A percentile compares a stretch with the other conserved stretches of the same genome.
phyloP scores from a whole-genome alignment of 2,113 vertebrate species.

The Ictalurus punctatus region DNA sequence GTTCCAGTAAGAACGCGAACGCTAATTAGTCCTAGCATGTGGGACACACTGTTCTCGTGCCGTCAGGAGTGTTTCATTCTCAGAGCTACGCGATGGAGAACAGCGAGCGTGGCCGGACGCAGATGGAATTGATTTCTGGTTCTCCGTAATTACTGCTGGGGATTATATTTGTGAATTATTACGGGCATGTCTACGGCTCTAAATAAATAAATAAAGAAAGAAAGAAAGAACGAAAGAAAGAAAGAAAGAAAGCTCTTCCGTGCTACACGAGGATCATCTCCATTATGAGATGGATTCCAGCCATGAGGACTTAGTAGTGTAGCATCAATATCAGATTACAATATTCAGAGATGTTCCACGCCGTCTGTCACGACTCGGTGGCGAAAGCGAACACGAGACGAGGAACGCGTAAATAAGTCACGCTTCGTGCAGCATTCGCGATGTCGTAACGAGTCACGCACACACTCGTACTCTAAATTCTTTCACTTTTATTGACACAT shows the following conservation, averaged over 20 bases:
- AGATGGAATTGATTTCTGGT: constrained; percentile 28
- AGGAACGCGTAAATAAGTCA: constrained; percentile 20
- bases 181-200: neutral
- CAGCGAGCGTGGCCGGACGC: neutral
- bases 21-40: neutral
- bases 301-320: neutral
- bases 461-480: neutral
- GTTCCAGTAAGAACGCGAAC: neutral
- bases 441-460: neutral
- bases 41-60: neutral
- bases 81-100: neutral
- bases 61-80: neutral
- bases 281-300: neutral
- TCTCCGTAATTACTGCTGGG: constrained; percentile 17
- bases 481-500: constrained; percentile 38
- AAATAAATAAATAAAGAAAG: too few species aligned
- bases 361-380: neutral
- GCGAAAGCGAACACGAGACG: neutral
- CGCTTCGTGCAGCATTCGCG: neutral
- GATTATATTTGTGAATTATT: constrained; percentile 16
- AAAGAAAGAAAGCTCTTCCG: neutral
- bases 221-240: too few species aligned
- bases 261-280: neutral
- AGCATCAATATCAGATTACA: neutral
- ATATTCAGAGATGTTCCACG: neutral